phyloP scores from a whole-genome alignment of 1,140 invertebrate genomes.

The Atta colombica region DNA sequence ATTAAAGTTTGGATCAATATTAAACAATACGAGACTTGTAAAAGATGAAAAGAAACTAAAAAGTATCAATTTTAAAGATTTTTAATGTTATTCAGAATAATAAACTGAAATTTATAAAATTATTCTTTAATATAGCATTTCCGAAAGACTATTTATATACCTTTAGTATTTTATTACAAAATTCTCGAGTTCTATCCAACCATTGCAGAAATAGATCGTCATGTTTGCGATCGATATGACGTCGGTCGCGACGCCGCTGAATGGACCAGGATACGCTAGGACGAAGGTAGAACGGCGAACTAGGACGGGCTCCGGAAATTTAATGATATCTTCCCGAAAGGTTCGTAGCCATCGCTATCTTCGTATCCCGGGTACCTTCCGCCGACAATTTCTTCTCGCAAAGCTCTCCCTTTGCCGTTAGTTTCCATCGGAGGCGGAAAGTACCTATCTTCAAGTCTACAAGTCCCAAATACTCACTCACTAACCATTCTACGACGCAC shows the following conservation, averaged over 20 bases:
- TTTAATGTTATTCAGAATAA: background rate
- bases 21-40: background rate
- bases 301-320: conserved; percentile 57
- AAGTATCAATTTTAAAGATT: background rate
- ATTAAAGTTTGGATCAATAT: conserved; percentile 19
- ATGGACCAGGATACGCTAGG: conserved; percentile 51
- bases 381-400: conserved; percentile 75
- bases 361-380: conserved; percentile 65
- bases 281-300: conserved; percentile 57
- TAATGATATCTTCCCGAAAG: conserved; percentile 58
- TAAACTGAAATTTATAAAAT: background rate
- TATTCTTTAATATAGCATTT: background rate
- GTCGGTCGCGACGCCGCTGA: conserved; percentile 22
- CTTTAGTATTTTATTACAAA: conserved; percentile 38
- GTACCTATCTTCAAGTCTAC: conserved; percentile 76
- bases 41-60: background rate
- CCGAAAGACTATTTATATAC: background rate
- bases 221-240: conserved; percentile 43
- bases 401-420: conserved; percentile 75
- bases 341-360: conserved; percentile 75
- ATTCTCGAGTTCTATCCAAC: conserved; percentile 12
- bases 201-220: conserved; percentile 53
- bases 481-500: conserved; percentile 68
- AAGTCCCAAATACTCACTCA: conserved; percentile 76
- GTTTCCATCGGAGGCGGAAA: conserved; percentile 73